Conservation (phyloP, 2,888 invertebrate species). For the Torymus tubicola region DNA sequence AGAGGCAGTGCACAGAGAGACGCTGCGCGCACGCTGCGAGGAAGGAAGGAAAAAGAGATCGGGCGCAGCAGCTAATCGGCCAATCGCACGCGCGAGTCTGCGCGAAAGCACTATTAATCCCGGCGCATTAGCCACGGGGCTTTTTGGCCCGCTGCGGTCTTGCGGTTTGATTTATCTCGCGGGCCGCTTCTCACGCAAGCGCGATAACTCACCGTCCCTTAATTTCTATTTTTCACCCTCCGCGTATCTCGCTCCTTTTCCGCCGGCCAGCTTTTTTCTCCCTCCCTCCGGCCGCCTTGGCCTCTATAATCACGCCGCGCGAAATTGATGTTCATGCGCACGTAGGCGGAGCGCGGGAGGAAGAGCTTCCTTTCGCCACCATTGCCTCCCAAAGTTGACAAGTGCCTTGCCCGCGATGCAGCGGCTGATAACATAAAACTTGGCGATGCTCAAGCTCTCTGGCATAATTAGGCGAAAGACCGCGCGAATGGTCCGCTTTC, state of each 20-base stretch:
- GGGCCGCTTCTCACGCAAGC: slow-evolving; percentile 74
- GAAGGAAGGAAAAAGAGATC: not conserved
- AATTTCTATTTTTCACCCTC: slow-evolving; percentile 74
- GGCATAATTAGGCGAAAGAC: too few relatives aligned
- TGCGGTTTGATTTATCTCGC: slow-evolving; percentile 75
- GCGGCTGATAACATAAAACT: not conserved
- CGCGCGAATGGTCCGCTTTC: too few relatives aligned
- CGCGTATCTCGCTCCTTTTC: slow-evolving; percentile 38
- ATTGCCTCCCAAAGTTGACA: slow-evolving; percentile 21
- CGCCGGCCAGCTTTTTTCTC: slow-evolving; percentile 4
- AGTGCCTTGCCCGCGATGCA: not conserved
- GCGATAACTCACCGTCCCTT: slow-evolving; percentile 74
- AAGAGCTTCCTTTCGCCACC: slow-evolving; percentile 28
- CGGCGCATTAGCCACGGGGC: slow-evolving; percentile 70
- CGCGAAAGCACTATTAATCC: slow-evolving; percentile 69
- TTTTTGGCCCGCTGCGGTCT: slow-evolving; percentile 70
- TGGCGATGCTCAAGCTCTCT: too few relatives aligned
- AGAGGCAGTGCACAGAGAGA: slow-evolving; percentile 28
- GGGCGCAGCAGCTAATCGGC: too few relatives aligned
- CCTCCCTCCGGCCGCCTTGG: not conserved
- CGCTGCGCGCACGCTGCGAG: not conserved
- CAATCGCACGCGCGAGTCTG: not conserved
- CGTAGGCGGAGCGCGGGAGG: not conserved
- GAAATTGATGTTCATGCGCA: slow-evolving; percentile 17
- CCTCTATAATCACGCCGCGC: slow-evolving; percentile 17